Percentiles rank a stretch among this genome's conserved stretches.
Conservation (phyloP, 2,113 vertebrate species). For the Oncorhynchus kisutch region DNA sequence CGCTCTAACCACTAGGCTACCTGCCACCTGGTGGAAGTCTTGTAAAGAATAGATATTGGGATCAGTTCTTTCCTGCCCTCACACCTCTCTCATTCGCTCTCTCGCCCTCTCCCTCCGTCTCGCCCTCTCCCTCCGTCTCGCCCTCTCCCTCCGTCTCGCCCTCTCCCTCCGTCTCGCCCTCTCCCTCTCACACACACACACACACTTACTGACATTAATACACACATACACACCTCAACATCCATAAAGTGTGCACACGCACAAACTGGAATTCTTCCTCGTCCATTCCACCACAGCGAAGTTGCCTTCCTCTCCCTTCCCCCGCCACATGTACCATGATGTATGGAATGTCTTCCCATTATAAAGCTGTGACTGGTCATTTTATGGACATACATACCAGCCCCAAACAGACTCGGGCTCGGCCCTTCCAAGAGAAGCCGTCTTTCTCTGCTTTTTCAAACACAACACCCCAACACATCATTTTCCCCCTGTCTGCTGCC, state of each 20-base stretch:
- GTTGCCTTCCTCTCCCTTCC: too few species aligned
- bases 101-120: neutral
- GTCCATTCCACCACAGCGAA: too few species aligned
- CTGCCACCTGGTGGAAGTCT: neutral
- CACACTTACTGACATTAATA: too few species aligned
- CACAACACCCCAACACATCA: neutral
- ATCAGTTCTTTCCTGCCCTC: neutral
- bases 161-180: neutral
- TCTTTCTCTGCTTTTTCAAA: neutral
- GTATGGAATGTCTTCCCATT: neutral
- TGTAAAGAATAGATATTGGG: neutral
- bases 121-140: neutral
- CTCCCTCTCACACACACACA: too few species aligned
- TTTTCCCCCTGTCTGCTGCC: neutral
- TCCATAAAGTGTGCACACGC: neutral
- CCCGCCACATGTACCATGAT: too few species aligned
- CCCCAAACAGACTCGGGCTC: too few species aligned
- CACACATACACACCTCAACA: neutral
- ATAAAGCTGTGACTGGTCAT: neutral
- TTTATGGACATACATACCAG: neutral
- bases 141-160: neutral
- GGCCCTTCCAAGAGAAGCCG: neutral
- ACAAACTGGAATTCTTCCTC: neutral
- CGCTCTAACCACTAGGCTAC: too few species aligned
- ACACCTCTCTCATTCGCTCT: neutral